phyloP scores from a whole-genome alignment of 2,888 invertebrate genomes.

The Parnassius mnemosyne region DNA sequence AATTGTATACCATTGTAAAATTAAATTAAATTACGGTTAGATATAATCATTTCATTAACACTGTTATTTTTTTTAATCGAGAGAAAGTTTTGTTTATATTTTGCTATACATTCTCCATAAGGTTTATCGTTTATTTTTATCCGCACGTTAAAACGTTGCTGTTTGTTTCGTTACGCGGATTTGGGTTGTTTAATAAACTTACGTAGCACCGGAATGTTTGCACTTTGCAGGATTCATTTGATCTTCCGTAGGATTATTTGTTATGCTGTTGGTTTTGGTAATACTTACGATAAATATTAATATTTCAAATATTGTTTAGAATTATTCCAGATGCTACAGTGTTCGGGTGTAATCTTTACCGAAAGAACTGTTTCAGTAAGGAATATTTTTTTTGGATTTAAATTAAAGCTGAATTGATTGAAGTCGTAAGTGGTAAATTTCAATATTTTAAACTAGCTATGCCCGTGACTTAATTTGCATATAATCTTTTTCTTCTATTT shows the following conservation, averaged over 20 bases:
- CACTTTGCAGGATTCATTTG: constrained; percentile 6
- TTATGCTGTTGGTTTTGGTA: neutral
- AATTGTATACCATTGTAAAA: constrained; percentile 7
- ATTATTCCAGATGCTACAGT: too few relatives aligned
- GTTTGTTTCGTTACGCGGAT: constrained; percentile 31
- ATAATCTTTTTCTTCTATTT: too few relatives aligned
- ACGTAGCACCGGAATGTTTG: constrained; percentile 2
- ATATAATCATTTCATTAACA: constrained; percentile 5
- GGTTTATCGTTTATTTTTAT: constrained; percentile 2
- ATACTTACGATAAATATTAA: neutral
- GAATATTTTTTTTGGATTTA: too few relatives aligned
- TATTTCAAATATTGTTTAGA: neutral
- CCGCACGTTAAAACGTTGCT: constrained; percentile 19
- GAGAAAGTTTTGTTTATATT: too few relatives aligned
- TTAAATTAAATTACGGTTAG: constrained; percentile 1
- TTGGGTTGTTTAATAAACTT: constrained; percentile 15
- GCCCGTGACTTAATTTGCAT: neutral
- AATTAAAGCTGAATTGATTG: neutral
- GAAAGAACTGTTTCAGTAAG: too few relatives aligned
- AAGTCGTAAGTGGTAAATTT: neutral
- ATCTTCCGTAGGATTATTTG: neutral
- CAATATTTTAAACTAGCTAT: neutral
- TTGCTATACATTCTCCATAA: neutral
- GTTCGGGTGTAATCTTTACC: too few relatives aligned
- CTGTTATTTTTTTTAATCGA: too few relatives aligned